These are phyloP conservation scores for Tineola bisselliella DNA, from an alignment of 2,888 invertebrate species.

Conservation along the genomic window DNA sequence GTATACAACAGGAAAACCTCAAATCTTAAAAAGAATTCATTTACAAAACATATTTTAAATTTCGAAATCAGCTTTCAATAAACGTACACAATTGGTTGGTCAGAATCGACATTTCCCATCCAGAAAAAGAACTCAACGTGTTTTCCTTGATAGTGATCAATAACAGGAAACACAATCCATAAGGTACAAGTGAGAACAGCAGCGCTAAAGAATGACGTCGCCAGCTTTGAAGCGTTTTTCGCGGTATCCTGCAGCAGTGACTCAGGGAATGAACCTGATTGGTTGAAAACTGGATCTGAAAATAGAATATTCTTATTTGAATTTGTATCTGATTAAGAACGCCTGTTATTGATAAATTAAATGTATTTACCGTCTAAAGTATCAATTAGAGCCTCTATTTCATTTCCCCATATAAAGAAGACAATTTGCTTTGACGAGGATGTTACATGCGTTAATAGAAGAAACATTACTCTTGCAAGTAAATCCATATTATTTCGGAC, in stretches of 20 bases:
- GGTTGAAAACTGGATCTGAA: slow-evolving; percentile 13
- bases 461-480: slow-evolving; percentile 50
- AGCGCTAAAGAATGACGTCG: slow-evolving; percentile 18
- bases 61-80: no score
- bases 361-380: slow-evolving; percentile 25
- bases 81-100: not conserved
- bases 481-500: slow-evolving; percentile 41
- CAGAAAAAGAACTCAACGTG: slow-evolving; percentile 33
- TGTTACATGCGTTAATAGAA: slow-evolving; percentile 53
- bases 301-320: not conserved
- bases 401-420: slow-evolving; percentile 29
- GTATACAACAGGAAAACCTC: slow-evolving; percentile 38
- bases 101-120: slow-evolving; percentile 13
- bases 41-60: no score
- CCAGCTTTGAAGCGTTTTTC: not conserved
- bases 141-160: slow-evolving; percentile 24
- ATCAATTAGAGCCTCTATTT: slow-evolving; percentile 25
- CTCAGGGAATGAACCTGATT: not conserved
- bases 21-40: slow-evolving; percentile 29
- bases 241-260: not conserved
- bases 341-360: not conserved
- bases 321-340: no score
- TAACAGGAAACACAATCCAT: slow-evolving; percentile 38
- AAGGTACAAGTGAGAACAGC: slow-evolving; percentile 46
- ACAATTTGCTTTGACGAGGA: slow-evolving; percentile 47